Percentiles rank a stretch among this genome's conserved stretches.
Conservation (phyloP, 2,888 invertebrate species). For the Melitaea athalia region DNA sequence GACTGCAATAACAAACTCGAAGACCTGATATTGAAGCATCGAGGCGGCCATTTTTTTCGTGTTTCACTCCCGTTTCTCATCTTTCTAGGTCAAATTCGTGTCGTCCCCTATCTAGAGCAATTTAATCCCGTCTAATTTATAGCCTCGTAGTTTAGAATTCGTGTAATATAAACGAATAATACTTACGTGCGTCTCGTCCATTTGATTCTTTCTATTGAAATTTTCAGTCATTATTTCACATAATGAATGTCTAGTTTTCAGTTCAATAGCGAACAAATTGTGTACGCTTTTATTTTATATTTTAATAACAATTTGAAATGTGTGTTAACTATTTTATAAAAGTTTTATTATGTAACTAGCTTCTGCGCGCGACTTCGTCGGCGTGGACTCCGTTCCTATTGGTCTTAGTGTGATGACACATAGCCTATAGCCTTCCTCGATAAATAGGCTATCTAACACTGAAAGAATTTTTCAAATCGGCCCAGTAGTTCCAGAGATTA, state of each 20-base stretch:
- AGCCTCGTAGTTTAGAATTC: slow-evolving; percentile 28
- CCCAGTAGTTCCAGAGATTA: too few relatives aligned
- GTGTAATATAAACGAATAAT: slow-evolving; percentile 13
- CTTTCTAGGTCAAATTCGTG: slow-evolving; percentile 33
- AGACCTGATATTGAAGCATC: slow-evolving; percentile 20
- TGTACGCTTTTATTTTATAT: too few relatives aligned
- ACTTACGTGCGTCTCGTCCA: slow-evolving; percentile 8
- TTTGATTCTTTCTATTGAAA: background rate
- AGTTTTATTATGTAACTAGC: too few relatives aligned
- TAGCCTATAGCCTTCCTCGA: too few relatives aligned
- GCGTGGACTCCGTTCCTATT: too few relatives aligned
- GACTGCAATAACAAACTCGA: background rate
- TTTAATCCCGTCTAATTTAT: slow-evolving; percentile 35
- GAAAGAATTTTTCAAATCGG: too few relatives aligned
- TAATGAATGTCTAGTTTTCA: slow-evolving; percentile 1
- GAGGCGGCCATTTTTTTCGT: slow-evolving; percentile 22
- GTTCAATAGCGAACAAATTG: background rate
- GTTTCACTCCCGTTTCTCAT: slow-evolving; percentile 28
- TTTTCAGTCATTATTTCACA: background rate
- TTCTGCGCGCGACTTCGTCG: too few relatives aligned
- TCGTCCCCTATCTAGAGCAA: slow-evolving; percentile 33
- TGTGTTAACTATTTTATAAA: too few relatives aligned
- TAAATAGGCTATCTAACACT: too few relatives aligned
- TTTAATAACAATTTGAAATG: too few relatives aligned
- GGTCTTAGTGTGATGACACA: too few relatives aligned